These are phyloP conservation scores for Xenopus borealis DNA, from an alignment of 2,113 vertebrate species.

Conservation along the genomic window DNA sequence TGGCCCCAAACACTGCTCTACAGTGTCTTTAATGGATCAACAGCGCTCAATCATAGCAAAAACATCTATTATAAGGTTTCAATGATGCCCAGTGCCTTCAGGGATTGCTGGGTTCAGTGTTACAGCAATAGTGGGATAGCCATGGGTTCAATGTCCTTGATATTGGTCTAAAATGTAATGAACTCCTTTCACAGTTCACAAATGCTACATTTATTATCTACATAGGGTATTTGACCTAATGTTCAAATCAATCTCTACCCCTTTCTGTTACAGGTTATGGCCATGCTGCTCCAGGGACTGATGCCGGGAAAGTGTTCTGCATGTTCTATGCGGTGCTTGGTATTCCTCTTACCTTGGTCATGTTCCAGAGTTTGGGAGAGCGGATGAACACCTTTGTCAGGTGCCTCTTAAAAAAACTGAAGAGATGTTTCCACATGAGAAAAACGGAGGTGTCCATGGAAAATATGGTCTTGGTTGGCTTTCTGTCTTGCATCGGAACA, in stretches of 20 bases:
- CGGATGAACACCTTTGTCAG: slow-evolving; percentile 90
- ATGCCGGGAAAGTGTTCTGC: slow-evolving; percentile 93
- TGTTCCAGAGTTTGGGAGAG: slow-evolving; percentile 97
- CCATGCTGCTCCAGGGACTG: slow-evolving; percentile 88
- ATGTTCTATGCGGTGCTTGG: slow-evolving; percentile 96
- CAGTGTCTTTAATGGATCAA: too few species aligned
- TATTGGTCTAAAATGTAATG: not conserved
- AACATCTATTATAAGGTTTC: too few species aligned
- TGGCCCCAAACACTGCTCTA: too few species aligned
- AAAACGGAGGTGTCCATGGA: slow-evolving; percentile 85
- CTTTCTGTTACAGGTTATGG: slow-evolving; percentile 78
- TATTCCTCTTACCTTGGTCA: slow-evolving; percentile 92
- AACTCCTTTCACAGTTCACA: not conserved
- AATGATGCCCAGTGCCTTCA: too few species aligned
- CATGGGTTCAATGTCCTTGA: not conserved
- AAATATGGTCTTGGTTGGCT: slow-evolving; percentile 92
- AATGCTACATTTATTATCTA: too few species aligned
- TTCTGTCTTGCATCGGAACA: slow-evolving; percentile 87
- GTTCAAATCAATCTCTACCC: not conserved
- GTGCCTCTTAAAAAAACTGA: slow-evolving; percentile 80
- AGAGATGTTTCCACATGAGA: slow-evolving; percentile 81
- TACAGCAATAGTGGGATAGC: not conserved
- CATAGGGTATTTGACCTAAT: too few species aligned
- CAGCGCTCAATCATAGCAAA: too few species aligned
- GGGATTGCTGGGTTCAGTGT: too few species aligned